phyloP scores from a whole-genome alignment of 2,888 invertebrate genomes.

The Eristalis tenax region DNA sequence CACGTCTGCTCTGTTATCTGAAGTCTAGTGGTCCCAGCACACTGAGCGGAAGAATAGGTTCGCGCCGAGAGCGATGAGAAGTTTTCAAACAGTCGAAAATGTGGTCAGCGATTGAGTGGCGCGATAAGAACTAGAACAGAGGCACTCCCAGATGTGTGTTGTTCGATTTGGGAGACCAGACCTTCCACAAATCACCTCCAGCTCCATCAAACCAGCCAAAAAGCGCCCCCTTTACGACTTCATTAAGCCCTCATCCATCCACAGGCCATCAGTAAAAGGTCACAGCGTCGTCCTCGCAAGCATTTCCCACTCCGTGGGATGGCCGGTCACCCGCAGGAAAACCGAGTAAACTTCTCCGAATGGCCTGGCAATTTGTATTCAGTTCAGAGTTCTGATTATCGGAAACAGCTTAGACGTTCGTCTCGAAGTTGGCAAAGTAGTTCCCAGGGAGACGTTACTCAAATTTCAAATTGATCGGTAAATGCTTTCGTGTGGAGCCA shows the following conservation, averaged over 20 bases:
- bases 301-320: background rate
- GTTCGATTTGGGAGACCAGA: too few relatives aligned
- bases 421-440: slow-evolving; percentile 1
- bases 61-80: background rate
- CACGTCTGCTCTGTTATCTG: background rate
- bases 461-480: background rate
- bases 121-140: background rate
- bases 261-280: background rate
- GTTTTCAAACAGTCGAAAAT: background rate
- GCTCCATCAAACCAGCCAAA: too few relatives aligned
- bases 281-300: background rate
- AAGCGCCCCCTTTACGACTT: background rate
- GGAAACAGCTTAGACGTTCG: slow-evolving; percentile 25
- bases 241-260: background rate
- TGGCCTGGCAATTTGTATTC: slow-evolving; percentile 32
- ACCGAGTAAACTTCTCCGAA: background rate
- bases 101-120: background rate
- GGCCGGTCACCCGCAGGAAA: background rate
- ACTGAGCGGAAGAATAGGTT: background rate
- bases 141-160: too few relatives aligned
- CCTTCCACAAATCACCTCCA: too few relatives aligned
- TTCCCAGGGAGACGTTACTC: background rate
- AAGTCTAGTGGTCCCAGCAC: background rate
- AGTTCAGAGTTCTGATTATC: slow-evolving; percentile 25
- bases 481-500: background rate